Evolutionary conservation across 2,113 vertebrate genomes (phyloP).

Genomic region (Passer montanus): DNA sequence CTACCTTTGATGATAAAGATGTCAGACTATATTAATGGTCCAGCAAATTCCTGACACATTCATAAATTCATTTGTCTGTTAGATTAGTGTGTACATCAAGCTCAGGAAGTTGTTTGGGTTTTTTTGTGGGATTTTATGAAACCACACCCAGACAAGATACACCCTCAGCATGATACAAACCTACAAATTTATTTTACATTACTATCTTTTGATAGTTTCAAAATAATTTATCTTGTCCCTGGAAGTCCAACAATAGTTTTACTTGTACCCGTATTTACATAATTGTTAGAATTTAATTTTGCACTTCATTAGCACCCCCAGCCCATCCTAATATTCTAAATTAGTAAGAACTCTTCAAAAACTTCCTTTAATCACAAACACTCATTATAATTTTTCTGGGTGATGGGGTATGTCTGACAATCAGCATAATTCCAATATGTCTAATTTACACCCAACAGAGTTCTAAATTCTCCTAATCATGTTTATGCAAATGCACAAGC

Average conservation of each 20-base stretch:
- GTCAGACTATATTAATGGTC: not conserved
- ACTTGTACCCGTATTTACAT: not conserved
- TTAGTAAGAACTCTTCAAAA: not conserved
- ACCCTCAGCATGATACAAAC: accelerated
- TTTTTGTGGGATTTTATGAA: not conserved
- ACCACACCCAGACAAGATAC: not conserved
- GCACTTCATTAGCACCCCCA: not conserved
- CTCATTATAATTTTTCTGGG: not conserved
- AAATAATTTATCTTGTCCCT: not conserved
- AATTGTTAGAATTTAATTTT: constrained; percentile 2
- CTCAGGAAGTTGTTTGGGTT: accelerated
- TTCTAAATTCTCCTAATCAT: not conserved
- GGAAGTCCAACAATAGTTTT: not conserved
- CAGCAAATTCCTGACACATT: not conserved
- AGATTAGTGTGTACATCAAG: not conserved
- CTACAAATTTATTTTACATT: not conserved
- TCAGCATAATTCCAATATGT: not conserved
- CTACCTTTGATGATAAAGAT: not conserved
- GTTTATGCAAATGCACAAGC: not conserved
- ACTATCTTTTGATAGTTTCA: not conserved
- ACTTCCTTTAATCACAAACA: not conserved
- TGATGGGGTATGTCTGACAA: not conserved
- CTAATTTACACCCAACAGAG: not conserved
- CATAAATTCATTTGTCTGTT: accelerated
- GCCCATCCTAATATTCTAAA: not conserved